Evolutionary conservation across 2,888 invertebrate genomes (phyloP).

Genomic region (Acleris emargana): DNA sequence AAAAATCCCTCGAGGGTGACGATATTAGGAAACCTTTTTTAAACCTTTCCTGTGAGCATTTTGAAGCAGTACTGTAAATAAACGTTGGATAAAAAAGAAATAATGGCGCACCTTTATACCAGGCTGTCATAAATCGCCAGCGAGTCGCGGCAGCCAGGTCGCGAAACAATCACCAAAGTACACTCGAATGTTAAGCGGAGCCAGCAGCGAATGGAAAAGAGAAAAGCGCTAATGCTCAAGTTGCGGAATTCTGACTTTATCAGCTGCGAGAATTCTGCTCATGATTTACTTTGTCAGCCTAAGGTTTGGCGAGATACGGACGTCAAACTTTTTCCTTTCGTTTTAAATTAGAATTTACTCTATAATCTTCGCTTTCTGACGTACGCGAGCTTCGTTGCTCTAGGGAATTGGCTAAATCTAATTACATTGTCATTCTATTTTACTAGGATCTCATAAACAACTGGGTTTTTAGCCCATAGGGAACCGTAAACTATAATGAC

Average conservation of each 20-base stretch:
- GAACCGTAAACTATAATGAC: constrained; percentile 32
- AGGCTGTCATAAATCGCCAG: constrained; percentile 13
- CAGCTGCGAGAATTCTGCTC: not conserved
- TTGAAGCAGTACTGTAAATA: constrained; percentile 10
- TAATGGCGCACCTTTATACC: constrained; percentile 15
- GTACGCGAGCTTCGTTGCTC: not conserved
- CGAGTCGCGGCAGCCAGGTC: constrained; percentile 12
- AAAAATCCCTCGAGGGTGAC: constrained; percentile 12
- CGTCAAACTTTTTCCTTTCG: constrained; percentile 9
- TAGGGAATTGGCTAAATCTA: not conserved
- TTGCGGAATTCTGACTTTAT: constrained; percentile 9
- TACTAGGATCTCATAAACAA: constrained; percentile 13
- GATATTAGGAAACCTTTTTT: constrained; percentile 8
- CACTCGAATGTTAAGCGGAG: constrained; percentile 11
- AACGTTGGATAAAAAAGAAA: constrained; percentile 11
- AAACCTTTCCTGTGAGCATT: constrained; percentile 6
- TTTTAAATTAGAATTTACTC: constrained; percentile 5
- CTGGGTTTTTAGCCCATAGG: constrained; percentile 27
- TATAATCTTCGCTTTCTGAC: not conserved
- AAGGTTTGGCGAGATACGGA: constrained; percentile 10
- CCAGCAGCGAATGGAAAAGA: not conserved
- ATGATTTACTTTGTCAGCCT: constrained; percentile 14
- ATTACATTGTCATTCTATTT: constrained; percentile 18
- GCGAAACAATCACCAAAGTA: constrained; percentile 21
- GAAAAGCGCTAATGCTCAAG: not conserved